Base-by-base conservation (phyloP, 2,797 vertebrate species). In the Heterohyrax brucei region DNA sequence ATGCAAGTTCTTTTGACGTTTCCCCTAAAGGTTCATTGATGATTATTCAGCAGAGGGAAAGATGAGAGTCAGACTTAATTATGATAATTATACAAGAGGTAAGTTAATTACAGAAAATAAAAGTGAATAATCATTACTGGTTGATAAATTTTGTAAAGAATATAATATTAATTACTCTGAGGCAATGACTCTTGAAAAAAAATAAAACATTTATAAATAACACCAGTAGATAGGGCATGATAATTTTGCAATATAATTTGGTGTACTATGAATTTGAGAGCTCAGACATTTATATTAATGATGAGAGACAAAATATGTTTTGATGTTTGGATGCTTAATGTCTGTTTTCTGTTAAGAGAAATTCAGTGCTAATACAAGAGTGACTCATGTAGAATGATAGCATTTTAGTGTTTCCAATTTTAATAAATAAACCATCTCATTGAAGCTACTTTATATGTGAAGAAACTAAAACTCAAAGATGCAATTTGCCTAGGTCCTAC, bases 21-120 rank as follows among this genome's bases (percentile, higher is more conserved):
- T 14, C 46, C 46, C 2, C 22, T 3, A 87, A 96, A 76, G 39
- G 28, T 88, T 62, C 75, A 62, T 70, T 92, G 79, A 75, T 92
- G 30, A 91, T 77, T 93, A 81, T 94, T 93, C 68, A 89, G 28
- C n/a, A 73, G 33, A 94, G 13, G 72, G 18, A 77, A 94, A 48
- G 96, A 88, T 78, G 75, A 94, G 39, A 33, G 19, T 95, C 93
- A 95, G 84, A 93, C 64, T 2, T 13, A 95, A 89, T 96, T 95
- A 95, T 81, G 73, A 53, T 95, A 94, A 94, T 93, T 90, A 84
- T 46, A 93, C 14, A 75, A 28, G 89, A 95, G 78, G 56, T 95
- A 83, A 68, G 56, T 89, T 95, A 91, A 96, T 94, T 66, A 93
- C 2, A 77, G 66, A 81, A 96, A 95, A 72, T 19, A 86, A 94